Conservation (phyloP, 2,113 vertebrate genomes). For the Python bivittatus region DNA sequence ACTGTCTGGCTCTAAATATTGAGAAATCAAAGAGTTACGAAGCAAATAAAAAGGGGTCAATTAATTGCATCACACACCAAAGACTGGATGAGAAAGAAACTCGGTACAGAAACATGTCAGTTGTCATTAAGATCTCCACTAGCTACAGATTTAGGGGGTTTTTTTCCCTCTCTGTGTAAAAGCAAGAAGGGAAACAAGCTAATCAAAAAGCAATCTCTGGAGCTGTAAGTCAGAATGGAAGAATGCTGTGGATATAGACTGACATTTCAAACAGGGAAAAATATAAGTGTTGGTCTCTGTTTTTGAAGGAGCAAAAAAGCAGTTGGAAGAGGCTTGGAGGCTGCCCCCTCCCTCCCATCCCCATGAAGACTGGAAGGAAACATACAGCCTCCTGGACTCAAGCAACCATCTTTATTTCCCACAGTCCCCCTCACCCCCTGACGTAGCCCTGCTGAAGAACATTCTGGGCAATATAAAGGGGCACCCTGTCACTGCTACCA, state of each 20-base stretch:
- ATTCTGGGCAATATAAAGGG: not conserved
- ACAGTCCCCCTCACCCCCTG: not conserved
- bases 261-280: not conserved
- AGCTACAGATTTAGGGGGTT: not conserved
- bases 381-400: not conserved
- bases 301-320: not conserved
- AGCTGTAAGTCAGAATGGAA: not conserved
- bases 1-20: not conserved
- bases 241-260: not conserved
- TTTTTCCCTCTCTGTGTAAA: not conserved
- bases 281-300: too few relatives aligned
- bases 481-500: not conserved
- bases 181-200: not conserved
- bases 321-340: not conserved
- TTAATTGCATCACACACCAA: not conserved
- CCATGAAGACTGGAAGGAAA: not conserved
- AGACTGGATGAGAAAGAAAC: not conserved
- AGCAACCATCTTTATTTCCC: not conserved
- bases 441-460: not conserved
- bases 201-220: not conserved
- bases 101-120: not conserved
- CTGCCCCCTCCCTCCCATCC: not conserved
- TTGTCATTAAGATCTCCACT: not conserved
- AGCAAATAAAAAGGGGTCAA: slow-evolving; percentile 4
- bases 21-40: not conserved